These are phyloP conservation scores for Globicephala melas DNA, from an alignment of 2,113 vertebrate genomes.

Conservation along the genomic window DNA sequence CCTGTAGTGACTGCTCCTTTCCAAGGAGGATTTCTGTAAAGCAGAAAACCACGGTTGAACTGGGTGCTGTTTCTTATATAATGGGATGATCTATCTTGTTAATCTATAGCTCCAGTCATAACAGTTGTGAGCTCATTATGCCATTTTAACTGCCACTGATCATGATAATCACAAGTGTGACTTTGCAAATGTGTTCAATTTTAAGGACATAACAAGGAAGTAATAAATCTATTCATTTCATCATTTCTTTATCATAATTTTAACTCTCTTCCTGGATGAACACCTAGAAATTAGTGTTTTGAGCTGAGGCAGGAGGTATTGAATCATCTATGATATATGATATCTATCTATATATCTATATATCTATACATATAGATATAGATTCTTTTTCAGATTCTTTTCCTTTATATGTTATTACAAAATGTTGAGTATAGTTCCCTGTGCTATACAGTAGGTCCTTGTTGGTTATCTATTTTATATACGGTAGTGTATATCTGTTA, in stretches of 20 bases:
- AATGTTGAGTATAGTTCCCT: too few relatives aligned
- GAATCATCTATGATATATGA: background rate
- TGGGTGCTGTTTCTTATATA: background rate
- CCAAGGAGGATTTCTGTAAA: background rate
- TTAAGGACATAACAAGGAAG: background rate
- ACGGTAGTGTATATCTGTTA: too few relatives aligned
- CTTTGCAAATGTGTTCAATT: background rate
- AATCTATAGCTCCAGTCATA: background rate
- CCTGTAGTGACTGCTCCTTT: background rate
- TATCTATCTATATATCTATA: too few relatives aligned
- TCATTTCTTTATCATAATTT: background rate
- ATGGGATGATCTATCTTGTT: background rate
- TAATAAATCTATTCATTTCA: background rate
- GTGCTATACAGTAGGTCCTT: too few relatives aligned
- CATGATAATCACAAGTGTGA: background rate
- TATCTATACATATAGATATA: too few relatives aligned
- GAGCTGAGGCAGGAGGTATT: background rate
- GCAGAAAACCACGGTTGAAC: background rate
- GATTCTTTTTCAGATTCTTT: too few relatives aligned
- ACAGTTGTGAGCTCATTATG: background rate
- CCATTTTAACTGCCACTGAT: background rate
- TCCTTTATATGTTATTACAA: too few relatives aligned
- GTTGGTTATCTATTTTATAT: too few relatives aligned
- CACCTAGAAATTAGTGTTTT: background rate
- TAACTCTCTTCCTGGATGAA: background rate